phyloP scores from a whole-genome alignment of 2,797 vertebrate species.

The Sylvia borin region DNA sequence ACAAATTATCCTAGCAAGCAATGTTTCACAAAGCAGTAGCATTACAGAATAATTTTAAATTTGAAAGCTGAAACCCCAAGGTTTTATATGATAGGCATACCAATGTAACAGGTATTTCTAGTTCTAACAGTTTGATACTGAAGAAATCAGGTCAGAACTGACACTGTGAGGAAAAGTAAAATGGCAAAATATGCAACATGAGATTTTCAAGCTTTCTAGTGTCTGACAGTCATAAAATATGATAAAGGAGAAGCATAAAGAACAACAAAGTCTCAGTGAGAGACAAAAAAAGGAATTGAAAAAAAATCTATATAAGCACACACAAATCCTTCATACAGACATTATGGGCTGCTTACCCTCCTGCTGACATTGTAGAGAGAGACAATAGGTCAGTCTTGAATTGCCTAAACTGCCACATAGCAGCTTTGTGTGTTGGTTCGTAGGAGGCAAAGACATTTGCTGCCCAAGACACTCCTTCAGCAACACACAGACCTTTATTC shows the following conservation, averaged over 20 bases:
- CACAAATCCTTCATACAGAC: conserved; percentile 16
- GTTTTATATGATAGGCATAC: not conserved
- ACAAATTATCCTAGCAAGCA: conserved; percentile 9
- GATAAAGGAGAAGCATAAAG: conserved; percentile 29
- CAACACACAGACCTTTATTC: not conserved
- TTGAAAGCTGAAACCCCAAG: not conserved
- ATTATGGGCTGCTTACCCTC: conserved; percentile 37
- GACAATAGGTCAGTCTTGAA: conserved; percentile 51
- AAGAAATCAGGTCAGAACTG: conserved; percentile 12
- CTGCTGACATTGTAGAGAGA: conserved; percentile 32
- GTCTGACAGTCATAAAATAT: not conserved
- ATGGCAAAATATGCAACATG: not conserved
- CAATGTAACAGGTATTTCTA: not conserved
- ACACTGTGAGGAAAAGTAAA: conserved; percentile 3
- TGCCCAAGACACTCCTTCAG: not conserved
- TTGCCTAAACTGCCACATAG: conserved; percentile 24
- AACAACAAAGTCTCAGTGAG: conserved; percentile 45
- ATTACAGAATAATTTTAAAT: not conserved
- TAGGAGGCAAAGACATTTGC: not conserved
- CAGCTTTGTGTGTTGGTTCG: conserved; percentile 41
- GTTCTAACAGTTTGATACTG: conserved; percentile 3
- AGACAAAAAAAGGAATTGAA: conserved; percentile 19
- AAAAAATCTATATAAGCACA: conserved; percentile 38
- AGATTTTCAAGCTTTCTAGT: conserved; percentile 12
- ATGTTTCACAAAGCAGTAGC: not conserved